Base-by-base conservation (phyloP, 2,888 invertebrate species). In the Latrodectus hesperus region DNA sequence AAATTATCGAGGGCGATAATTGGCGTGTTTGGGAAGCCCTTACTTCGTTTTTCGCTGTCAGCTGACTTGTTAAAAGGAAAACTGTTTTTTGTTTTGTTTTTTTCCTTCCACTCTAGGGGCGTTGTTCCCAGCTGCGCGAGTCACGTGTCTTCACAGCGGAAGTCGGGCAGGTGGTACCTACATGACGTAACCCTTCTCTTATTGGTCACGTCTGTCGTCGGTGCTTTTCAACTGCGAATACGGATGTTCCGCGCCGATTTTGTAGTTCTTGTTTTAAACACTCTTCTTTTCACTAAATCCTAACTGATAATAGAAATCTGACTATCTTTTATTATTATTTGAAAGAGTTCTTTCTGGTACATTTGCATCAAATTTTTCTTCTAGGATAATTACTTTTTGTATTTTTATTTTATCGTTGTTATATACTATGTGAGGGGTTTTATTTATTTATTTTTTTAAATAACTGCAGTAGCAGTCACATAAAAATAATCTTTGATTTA, bases 71-170 rank as follows among this genome's bases (percentile, higher is more conserved):
- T 81, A 75, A 76, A 75, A 14, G 74, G 74, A 75, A 73, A 55
- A 65, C 51, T 64, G 60, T 80, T 51, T 64, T 73, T 53, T 75
- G 17, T 53, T 74, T 70, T 85, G 22, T 51, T 75, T 26, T 74
- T 51, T 53, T 70, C n/a, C 8, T 52, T 11, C 52, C 70, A 38
- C 68, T 74, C 53, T n/a, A 77, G 82, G 86, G 86, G 86, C 86
- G 86, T 87, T 82, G 86, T 87, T 82, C 86, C 81, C 78, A 81
- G 67, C 77, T 81, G 81, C 81, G 72, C 72, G 77, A 68, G 76
- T 82, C 81, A 81, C 81, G 81, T 81, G 81, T 72, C 72, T 52
- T 65, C 51, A 70, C 86, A 71, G 74, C 86, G 86, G 86, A 86
- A 86, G 81, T 87, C 38, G 81, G 78, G 74, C 88, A 83, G 83